Evolutionary conservation across 1,140 invertebrate species (phyloP), one percentile per base, ranked within the genome.

Genomic region (Dolichoris vasculosae): DNA sequence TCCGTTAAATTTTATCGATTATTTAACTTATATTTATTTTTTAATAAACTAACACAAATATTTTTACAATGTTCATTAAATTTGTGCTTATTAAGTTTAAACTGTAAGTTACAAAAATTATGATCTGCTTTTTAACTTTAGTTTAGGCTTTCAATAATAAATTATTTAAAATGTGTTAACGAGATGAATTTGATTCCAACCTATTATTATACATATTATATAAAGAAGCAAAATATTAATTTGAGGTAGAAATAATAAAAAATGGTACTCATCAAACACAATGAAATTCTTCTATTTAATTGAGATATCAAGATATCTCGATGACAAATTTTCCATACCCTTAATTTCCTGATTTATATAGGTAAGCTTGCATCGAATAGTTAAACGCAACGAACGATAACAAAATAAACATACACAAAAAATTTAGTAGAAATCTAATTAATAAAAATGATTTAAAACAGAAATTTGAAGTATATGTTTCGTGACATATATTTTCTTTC

Each of bases 391-490:
- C 64, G 79, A 75, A 85, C 75, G 67, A 75, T 81, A 20, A 40
- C 38, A 38, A 64, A 79, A 71, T 32, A 55, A 64, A 46, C 59
- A 67, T 26, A 46, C 6, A 20, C 43, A n/a, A 79, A 38, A 63
- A 55, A 83, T 40, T 7, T 83, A 9, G 43, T 30, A 46, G 67
- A 83, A 83, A 83, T 83, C 73, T 76, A n/a, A n/a, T n/a, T n/a
- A n/a, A n/a, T 63, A 64, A n/a, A n/a, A 76, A 77, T 64, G 59
- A 83, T 46, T 51, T 40, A 43, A 43, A 32, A 8, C 6, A 79
- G 32, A 26, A 35, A 26, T 71, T 51, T 23, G 40, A 35, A 78
- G 51, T 32, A 63, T 59, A 38, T 63, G 51, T 38, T 48, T 48
- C 32, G 43, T 32, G 30, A 51, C 43, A 71, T 71, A 6, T n/a